These are phyloP conservation scores for Dicyrtoma fusca DNA, from an alignment of 2,888 invertebrate genomes.

Conservation along the genomic window DNA sequence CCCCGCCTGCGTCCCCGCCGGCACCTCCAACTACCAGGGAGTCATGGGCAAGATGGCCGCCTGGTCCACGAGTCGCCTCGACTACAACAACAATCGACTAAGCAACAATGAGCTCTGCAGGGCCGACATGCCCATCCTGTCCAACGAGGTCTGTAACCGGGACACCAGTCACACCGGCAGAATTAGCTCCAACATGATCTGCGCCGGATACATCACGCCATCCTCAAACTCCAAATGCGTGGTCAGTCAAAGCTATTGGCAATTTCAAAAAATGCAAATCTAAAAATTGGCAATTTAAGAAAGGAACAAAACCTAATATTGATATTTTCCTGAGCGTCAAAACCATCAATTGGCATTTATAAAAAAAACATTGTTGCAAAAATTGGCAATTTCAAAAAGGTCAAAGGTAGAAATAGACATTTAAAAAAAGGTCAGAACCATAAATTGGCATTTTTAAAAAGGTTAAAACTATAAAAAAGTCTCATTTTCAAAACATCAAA, in stretches of 20 bases:
- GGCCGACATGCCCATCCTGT: slow-evolving; percentile 47
- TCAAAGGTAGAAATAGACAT: too few species aligned
- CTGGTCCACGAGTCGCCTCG: slow-evolving; percentile 3
- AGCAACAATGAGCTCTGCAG: slow-evolving; percentile 42
- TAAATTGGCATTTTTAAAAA: too few species aligned
- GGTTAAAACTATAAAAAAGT: too few species aligned
- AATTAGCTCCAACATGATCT: slow-evolving; percentile 38
- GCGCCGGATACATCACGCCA: slow-evolving; percentile 51
- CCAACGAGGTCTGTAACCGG: slow-evolving; percentile 49
- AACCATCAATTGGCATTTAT: neutral
- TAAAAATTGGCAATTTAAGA: neutral
- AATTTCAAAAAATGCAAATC: neutral
- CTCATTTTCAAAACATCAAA: too few species aligned
- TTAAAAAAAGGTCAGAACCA: too few species aligned
- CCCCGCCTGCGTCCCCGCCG: slow-evolving; percentile 54
- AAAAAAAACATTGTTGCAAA: neutral
- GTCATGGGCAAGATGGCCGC: slow-evolving; percentile 33
- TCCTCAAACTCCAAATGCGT: slow-evolving; percentile 1
- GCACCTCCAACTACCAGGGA: slow-evolving; percentile 19
- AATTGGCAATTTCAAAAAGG: neutral
- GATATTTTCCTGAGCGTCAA: too few species aligned
- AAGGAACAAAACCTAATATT: too few species aligned
- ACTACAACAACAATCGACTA: slow-evolving; percentile 10
- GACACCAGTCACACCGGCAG: slow-evolving; percentile 47
- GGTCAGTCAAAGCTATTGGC: slow-evolving; percentile 12